phyloP scores from a whole-genome alignment of 2,797 vertebrate genomes.

The Tapera naevia region DNA sequence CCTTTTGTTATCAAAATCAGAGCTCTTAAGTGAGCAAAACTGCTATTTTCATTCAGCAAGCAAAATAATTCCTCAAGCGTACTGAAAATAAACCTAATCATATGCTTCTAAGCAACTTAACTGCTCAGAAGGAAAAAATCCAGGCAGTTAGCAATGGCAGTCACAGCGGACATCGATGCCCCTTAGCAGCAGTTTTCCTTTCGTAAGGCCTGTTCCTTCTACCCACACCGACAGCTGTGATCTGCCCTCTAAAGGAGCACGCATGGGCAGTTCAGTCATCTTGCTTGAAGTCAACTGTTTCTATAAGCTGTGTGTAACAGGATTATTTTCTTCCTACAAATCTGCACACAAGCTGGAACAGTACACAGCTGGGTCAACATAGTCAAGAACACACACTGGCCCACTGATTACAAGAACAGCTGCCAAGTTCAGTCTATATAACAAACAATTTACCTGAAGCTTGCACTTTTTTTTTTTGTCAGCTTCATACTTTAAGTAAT shows the following conservation, averaged over 20 bases:
- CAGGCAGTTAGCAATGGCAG: not conserved
- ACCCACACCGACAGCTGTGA: not conserved
- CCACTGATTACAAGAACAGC: not conserved
- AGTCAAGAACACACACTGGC: not conserved
- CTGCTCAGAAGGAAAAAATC: not conserved
- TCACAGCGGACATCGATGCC: not conserved
- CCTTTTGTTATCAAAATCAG: not conserved
- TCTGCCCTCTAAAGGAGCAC: not conserved
- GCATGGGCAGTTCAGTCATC: not conserved
- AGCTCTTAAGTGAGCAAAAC: not conserved
- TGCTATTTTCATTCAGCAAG: not conserved
- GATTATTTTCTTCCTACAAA: slow-evolving; percentile 2
- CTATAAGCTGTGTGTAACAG: not conserved
- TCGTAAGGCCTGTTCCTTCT: not conserved
- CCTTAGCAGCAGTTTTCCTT: not conserved
- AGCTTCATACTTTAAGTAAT: not conserved
- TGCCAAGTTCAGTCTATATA: not conserved
- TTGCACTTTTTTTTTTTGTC: not conserved
- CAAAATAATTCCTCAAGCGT: not conserved
- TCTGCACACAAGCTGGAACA: not conserved
- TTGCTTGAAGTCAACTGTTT: not conserved
- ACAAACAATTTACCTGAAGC: not conserved
- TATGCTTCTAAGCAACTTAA: not conserved
- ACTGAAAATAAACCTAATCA: not conserved
- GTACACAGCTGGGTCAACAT: slow-evolving; percentile 22